phyloP scores from a whole-genome alignment of 1,140 invertebrate species.

The Colletes gigas region DNA sequence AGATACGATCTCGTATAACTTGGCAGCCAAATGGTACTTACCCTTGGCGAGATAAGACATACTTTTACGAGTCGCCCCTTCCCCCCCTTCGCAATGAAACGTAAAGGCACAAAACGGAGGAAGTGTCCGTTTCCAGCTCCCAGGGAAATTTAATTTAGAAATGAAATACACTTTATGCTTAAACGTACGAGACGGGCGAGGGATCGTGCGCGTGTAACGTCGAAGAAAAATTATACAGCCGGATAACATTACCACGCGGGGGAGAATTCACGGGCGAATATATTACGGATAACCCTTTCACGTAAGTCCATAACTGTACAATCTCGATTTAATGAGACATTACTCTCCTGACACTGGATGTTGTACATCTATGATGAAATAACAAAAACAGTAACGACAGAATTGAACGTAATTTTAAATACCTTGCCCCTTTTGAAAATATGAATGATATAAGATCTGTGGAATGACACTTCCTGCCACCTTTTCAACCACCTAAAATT shows the following conservation, averaged over 20 bases:
- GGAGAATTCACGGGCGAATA: no score
- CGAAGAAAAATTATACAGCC: neutral
- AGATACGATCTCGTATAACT: slow-evolving; percentile 38
- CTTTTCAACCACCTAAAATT: no score
- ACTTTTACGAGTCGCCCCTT: slow-evolving; percentile 26
- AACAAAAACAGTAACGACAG: no score
- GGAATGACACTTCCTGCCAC: no score
- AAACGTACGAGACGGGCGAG: slow-evolving; percentile 10
- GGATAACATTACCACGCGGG: neutral
- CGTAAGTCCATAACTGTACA: no score
- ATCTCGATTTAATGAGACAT: no score
- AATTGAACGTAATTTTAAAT: no score
- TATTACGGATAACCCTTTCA: no score
- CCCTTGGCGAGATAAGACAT: slow-evolving; percentile 34
- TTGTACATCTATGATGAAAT: no score
- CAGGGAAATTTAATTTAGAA: slow-evolving; percentile 30
- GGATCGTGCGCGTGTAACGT: neutral
- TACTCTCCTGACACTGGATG: no score
- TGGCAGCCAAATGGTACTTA: slow-evolving; percentile 33
- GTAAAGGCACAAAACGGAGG: slow-evolving; percentile 12
- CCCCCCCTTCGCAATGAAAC: slow-evolving; percentile 1
- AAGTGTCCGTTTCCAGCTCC: neutral
- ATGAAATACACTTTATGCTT: slow-evolving; percentile 4
- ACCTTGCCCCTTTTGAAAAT: no score
- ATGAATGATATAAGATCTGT: no score